phyloP scores from a whole-genome alignment of 2,888 invertebrate species.

The Vesta saturnalis region DNA sequence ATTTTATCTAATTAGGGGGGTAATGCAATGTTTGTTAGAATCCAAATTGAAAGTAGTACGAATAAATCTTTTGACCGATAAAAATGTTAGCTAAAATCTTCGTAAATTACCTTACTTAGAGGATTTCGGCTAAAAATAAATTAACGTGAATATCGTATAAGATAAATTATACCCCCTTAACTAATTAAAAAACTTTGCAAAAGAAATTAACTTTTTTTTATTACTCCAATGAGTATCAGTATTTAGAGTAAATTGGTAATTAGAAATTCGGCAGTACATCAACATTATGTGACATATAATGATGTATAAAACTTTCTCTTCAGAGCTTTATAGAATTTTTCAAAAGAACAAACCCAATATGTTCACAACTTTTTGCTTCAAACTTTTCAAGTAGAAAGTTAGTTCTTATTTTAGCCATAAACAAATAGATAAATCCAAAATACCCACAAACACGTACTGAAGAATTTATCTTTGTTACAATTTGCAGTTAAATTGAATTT shows the following conservation, averaged over 20 bases:
- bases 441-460: no score
- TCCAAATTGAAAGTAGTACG: neutral
- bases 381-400: conserved; percentile 9
- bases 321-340: neutral
- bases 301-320: neutral
- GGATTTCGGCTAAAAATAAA: conserved; percentile 5
- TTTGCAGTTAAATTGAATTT: no score
- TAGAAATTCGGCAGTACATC: neutral
- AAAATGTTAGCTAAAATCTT: neutral
- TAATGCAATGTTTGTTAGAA: neutral
- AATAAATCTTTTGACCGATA: conserved; percentile 7
- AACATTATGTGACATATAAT: no score
- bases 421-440: neutral
- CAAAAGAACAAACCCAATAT: neutral
- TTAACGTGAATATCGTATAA: neutral
- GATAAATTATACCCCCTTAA: neutral
- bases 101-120: neutral
- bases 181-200: neutral
- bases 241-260: no score
- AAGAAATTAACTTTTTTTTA: no score
- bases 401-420: neutral
- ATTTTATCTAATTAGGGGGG: conserved; percentile 5
- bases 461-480: no score
- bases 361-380: conserved; percentile 1
- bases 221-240: no score